phyloP scores from a whole-genome alignment of 2,888 invertebrate species.

The Phyllotreta cruciferae region DNA sequence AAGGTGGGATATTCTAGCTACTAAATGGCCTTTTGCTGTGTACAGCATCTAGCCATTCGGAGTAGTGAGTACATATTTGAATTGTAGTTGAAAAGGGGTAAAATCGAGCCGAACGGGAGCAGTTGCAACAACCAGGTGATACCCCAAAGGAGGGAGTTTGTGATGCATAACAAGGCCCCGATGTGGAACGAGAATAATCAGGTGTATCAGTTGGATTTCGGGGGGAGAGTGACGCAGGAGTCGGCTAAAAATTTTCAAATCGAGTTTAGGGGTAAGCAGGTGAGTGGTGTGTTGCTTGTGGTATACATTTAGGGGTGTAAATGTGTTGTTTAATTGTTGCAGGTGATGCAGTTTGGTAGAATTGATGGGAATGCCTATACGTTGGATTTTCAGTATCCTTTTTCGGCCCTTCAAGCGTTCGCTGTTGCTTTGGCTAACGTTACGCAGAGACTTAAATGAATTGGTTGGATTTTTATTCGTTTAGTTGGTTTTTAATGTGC shows the following conservation, averaged over 20 bases:
- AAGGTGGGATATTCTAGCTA: too few relatives aligned
- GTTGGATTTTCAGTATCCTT: constrained; percentile 98
- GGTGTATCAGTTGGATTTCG: constrained; percentile 98
- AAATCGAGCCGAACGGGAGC: constrained; percentile 65
- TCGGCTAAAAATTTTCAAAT: constrained; percentile 99
- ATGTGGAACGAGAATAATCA: constrained; percentile 98
- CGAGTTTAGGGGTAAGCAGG: constrained; percentile 95
- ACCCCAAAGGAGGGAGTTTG: constrained; percentile 77
- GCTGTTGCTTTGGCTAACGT: constrained; percentile 97
- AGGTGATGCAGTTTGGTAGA: constrained; percentile 99
- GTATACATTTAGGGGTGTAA: too few relatives aligned
- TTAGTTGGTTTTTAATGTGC: constrained; percentile 35
- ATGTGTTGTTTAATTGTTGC: constrained; percentile 48
- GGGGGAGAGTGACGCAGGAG: constrained; percentile 98
- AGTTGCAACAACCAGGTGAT: constrained; percentile 59
- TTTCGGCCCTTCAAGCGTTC: constrained; percentile 97
- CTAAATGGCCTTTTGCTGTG: too few relatives aligned
- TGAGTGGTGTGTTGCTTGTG: constrained; percentile 59
- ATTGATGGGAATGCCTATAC: constrained; percentile 99
- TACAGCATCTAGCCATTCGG: too few relatives aligned
- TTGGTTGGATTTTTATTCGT: too few relatives aligned
- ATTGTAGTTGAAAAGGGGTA: constrained; percentile 74
- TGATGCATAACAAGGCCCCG: constrained; percentile 94
- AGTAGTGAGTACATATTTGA: too few relatives aligned
- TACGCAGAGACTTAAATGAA: constrained; percentile 88